Evolutionary conservation across 2,113 vertebrate genomes (phyloP).

Genomic region (Chaetura pelagica): DNA sequence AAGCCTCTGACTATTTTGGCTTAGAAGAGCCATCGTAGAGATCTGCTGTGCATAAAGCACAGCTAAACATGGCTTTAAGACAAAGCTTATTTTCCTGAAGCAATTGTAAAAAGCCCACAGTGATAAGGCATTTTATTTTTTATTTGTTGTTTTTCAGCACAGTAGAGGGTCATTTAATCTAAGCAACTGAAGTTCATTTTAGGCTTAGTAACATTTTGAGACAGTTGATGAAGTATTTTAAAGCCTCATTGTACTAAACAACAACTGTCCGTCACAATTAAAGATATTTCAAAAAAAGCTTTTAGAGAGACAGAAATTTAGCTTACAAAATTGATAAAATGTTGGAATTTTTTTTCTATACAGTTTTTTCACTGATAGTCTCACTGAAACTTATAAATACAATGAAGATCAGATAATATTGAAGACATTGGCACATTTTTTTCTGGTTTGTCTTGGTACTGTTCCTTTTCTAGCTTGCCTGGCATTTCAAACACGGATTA

Average conservation of each 20-base stretch:
- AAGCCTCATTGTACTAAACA: background rate
- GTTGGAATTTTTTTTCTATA: background rate
- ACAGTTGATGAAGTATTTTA: slow-evolving; percentile 29
- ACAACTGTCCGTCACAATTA: background rate
- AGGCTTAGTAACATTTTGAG: background rate
- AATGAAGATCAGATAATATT: background rate
- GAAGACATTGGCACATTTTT: background rate
- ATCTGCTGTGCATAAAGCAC: background rate
- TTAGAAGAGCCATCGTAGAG: background rate
- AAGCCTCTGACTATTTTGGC: background rate
- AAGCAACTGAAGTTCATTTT: slow-evolving; percentile 9
- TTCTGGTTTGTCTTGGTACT: background rate
- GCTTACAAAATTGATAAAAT: background rate
- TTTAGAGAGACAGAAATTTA: background rate
- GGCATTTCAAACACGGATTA: background rate
- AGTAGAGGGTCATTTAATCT: slow-evolving; percentile 10
- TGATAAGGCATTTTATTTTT: background rate
- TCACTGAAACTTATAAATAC: background rate
- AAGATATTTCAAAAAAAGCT: background rate
- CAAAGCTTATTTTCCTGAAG: background rate
- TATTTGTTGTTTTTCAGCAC: background rate
- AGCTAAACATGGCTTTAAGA: background rate
- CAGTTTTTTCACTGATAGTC: background rate
- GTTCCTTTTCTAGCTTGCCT: background rate
- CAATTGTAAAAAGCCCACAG: background rate